Evolutionary conservation across 2,797 vertebrate genomes (phyloP).

Genomic region (Myotis pilosus): DNA sequence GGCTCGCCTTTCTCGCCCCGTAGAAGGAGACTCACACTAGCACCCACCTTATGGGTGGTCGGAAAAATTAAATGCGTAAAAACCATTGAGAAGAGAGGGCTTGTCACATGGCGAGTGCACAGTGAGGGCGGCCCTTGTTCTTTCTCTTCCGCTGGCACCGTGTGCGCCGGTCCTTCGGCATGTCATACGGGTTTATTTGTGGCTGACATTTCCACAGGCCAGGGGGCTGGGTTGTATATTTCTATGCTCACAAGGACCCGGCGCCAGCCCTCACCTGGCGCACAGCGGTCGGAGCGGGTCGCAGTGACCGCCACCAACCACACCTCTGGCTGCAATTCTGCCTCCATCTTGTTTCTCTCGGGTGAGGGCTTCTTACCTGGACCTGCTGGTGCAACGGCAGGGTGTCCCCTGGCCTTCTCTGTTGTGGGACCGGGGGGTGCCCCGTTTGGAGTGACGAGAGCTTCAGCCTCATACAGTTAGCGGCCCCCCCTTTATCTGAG

Average conservation of each 20-base stretch:
- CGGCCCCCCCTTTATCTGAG: background rate
- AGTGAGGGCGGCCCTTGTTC: too few relatives aligned
- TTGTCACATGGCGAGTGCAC: background rate
- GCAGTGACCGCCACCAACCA: rapidly evolving
- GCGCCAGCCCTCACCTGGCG: background rate
- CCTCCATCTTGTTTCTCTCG: background rate
- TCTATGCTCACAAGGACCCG: background rate
- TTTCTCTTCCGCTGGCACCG: background rate
- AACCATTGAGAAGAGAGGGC: background rate
- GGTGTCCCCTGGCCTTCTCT: background rate
- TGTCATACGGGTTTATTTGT: background rate
- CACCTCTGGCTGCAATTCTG: background rate
- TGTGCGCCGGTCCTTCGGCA: background rate
- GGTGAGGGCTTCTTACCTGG: background rate
- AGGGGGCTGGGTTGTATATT: rapidly evolving
- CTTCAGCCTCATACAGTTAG: background rate
- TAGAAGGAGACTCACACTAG: background rate
- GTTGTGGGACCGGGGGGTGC: background rate
- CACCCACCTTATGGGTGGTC: background rate
- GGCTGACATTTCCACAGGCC: background rate
- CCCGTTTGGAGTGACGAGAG: background rate
- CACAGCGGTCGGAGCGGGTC: background rate
- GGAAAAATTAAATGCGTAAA: background rate
- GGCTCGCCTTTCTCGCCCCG: background rate
- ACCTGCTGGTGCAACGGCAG: background rate